Evolutionary conservation across 2,113 vertebrate species (phyloP).

Genomic region (Plecotus auritus): DNA sequence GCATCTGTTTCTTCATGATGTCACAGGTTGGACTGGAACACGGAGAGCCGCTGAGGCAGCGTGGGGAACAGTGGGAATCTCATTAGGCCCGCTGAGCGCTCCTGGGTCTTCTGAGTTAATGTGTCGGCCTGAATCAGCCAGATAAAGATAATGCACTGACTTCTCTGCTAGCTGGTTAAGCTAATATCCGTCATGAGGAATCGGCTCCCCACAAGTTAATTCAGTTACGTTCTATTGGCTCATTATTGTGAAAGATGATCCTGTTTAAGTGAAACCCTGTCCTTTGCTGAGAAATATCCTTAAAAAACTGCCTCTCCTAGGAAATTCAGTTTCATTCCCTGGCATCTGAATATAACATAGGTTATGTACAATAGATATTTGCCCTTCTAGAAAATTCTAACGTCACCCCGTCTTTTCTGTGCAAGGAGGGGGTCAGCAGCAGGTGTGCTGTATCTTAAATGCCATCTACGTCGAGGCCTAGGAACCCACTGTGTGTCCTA

Average conservation of each 20-base stretch:
- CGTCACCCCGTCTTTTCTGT: not conserved
- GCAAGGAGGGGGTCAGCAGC: not conserved
- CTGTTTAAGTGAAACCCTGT: constrained; percentile 10
- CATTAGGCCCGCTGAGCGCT: not conserved
- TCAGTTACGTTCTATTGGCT: constrained; percentile 45
- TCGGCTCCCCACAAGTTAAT: constrained; percentile 33
- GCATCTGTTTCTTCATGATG: not conserved
- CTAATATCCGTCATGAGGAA: constrained; percentile 35
- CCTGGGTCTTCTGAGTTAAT: not conserved
- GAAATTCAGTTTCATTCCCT: not conserved
- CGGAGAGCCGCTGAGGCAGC: not conserved
- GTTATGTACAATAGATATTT: not conserved
- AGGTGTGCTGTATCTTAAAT: not conserved
- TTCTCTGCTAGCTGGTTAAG: constrained; percentile 10
- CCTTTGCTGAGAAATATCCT: constrained; percentile 17
- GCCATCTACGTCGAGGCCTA: not conserved
- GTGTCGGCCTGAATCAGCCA: not conserved
- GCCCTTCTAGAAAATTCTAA: not conserved
- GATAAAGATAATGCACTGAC: constrained; percentile 42
- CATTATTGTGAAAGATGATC: constrained; percentile 58
- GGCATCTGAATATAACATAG: not conserved
- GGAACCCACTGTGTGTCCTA: not conserved
- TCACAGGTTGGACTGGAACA: not conserved
- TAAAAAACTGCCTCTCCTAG: not conserved
- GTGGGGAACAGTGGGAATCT: not conserved